These are phyloP conservation scores for Apeltes quadracus DNA, from an alignment of 2,113 vertebrate species.

Conservation along the genomic window DNA sequence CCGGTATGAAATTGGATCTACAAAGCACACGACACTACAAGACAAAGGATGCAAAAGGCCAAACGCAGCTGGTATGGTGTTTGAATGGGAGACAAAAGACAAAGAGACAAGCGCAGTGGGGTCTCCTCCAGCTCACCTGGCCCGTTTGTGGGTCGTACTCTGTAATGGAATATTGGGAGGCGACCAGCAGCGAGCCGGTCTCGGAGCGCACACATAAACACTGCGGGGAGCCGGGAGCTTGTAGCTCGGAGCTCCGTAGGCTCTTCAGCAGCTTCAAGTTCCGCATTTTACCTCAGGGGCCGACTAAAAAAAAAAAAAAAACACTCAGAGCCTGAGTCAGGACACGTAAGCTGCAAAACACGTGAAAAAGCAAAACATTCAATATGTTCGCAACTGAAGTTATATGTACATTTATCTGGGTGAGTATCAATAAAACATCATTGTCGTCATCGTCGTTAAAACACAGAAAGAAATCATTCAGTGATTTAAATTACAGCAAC, in stretches of 20 bases:
- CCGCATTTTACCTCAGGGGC: conserved; percentile 80
- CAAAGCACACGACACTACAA: background rate
- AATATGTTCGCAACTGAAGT: background rate
- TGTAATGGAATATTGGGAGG: conserved; percentile 81
- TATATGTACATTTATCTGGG: too few species aligned
- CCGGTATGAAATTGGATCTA: background rate
- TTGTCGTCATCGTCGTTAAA: background rate
- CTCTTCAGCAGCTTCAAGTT: conserved; percentile 87
- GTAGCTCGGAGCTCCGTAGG: conserved; percentile 71
- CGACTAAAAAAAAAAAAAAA: background rate
- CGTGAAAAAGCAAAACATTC: background rate
- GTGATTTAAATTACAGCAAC: background rate
- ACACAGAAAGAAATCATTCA: background rate
- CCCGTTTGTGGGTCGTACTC: conserved; percentile 80
- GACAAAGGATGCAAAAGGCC: accelerated
- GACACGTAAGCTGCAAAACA: background rate
- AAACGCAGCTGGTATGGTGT: background rate
- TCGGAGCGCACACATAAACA: conserved; percentile 81
- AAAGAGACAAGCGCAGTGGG: background rate
- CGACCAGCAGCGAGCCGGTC: conserved; percentile 81
- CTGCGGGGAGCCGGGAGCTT: conserved; percentile 79
- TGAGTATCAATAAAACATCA: too few species aligned
- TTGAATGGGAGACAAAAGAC: background rate
- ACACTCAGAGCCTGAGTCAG: background rate
- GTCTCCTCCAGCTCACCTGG: conserved; percentile 66